Evolutionary conservation across 2,113 vertebrate genomes (phyloP).

Genomic region (Arizona elegans): DNA sequence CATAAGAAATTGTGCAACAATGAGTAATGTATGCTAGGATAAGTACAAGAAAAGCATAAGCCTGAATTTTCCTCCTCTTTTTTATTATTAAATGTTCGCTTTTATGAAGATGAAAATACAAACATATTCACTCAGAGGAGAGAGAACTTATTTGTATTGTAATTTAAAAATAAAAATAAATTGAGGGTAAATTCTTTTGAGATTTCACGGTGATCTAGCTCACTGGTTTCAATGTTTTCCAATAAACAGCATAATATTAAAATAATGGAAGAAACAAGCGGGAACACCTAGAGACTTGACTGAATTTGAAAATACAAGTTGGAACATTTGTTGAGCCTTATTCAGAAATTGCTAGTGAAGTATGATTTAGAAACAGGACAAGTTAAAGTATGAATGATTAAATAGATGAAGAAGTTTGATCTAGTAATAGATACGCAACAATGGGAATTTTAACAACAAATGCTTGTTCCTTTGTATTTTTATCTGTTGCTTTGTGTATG

Average conservation of each 20-base stretch:
- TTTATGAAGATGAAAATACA: neutral
- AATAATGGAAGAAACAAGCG: neutral
- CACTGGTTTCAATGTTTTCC: neutral
- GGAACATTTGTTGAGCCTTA: neutral
- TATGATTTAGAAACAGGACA: neutral
- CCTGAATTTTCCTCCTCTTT: neutral
- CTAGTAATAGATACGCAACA: neutral
- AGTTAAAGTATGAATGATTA: neutral
- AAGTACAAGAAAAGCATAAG: neutral
- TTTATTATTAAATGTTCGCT: neutral
- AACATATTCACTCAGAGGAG: neutral
- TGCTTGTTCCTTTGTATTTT: neutral
- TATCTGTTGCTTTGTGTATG: neutral
- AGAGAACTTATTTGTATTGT: neutral
- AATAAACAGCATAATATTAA: neutral
- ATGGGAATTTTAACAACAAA: neutral
- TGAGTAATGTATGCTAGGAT: neutral
- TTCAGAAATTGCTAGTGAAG: neutral
- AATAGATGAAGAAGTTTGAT: neutral
- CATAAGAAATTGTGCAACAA: neutral
- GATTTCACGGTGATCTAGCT: neutral
- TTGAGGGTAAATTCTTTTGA: neutral
- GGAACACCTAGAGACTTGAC: neutral
- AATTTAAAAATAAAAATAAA: neutral
- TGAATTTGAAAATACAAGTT: neutral